Evolutionary conservation across 1,140 invertebrate genomes (phyloP), one percentile per base, ranked within the genome.

Genomic region (Cydia pomonella): DNA sequence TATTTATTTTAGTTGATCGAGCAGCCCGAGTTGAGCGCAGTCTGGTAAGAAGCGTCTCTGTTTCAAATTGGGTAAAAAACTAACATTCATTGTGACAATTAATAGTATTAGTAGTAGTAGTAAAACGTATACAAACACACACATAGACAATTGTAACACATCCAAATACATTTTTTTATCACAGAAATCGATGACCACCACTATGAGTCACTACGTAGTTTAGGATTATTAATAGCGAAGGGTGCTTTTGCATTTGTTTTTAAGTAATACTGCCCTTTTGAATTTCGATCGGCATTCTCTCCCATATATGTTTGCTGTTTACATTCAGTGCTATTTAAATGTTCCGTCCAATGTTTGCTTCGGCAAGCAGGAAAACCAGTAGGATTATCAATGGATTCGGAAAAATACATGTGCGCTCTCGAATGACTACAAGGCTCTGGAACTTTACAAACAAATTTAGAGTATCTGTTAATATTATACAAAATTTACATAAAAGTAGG

Each of bases 361-460:
- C 92, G 86, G 25, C 87, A 90, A 0, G 95, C 93, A 21, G 87
- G 80, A 73, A 96, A 94, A 3, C 93, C 94, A 64, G 89, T 88
- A 7, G 93, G 90, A 2, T 94, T 94, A 47, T 93, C 90, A 6
- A 96, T 94, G 23, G 95, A 95, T 85, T 96, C 95, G 0, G 93
- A 95, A 76, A 94, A 96, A 79, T 95, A 96, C 50, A 94, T 85
- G 76, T 95, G 95, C 0, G 95, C 94, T 75, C 95, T 89, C 76
- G 94, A 94, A 79, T 96, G 96, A 80, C 95, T 96, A 80, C 95
- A 96, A 25, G 95, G 94, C 78, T 95, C 95, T 96, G 79, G 25
- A 80, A 82, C 21, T 72, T 47, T 7, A 53, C 44, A 53, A 53
- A 53, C 18, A 53, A 53, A 12, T n/a, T n/a, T n/a, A n/a, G n/a